Evolutionary conservation across 2,797 vertebrate genomes (phyloP).

Genomic region (Ctenosaura bakeri): DNA sequence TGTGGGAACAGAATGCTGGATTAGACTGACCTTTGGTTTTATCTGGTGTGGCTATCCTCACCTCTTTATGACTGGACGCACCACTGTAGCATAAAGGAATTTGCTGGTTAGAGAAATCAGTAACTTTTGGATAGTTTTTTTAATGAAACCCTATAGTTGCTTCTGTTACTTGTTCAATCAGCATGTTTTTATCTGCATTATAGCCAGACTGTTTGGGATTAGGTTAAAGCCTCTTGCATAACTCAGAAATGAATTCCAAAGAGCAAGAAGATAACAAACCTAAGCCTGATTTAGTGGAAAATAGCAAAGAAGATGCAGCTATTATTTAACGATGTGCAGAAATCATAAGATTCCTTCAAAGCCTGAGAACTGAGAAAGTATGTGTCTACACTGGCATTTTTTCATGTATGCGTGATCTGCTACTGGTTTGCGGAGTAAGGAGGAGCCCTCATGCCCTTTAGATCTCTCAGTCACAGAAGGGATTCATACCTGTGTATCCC

Average conservation of each 20-base stretch:
- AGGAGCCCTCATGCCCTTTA: no score
- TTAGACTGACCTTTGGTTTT: neutral
- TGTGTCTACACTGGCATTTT: neutral
- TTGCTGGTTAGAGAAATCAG: conserved; percentile 10
- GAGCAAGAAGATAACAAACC: conserved; percentile 37
- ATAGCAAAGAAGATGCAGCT: conserved; percentile 14
- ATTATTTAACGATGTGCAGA: neutral
- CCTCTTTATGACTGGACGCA: conserved; percentile 26
- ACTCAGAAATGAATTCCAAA: conserved; percentile 42
- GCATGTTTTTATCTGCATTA: conserved; percentile 44
- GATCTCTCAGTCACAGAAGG: neutral
- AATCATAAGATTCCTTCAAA: neutral
- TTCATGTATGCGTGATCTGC: neutral
- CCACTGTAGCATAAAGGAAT: conserved; percentile 48
- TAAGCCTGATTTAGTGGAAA: conserved; percentile 1
- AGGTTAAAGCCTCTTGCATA: conserved; percentile 60
- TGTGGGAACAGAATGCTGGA: neutral
- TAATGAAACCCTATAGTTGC: conserved; percentile 53
- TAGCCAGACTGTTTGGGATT: conserved; percentile 44
- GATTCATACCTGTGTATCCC: neutral
- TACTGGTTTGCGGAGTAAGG: neutral
- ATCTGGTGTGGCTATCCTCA: neutral
- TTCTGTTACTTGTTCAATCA: conserved; percentile 55
- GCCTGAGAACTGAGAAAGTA: neutral
- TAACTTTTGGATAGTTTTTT: conserved; percentile 34